Evolutionary conservation across 30 jellyfish, hydroid and myxozoan species (phyloP).

Genomic region (Turritopsis dohrnii): DNA sequence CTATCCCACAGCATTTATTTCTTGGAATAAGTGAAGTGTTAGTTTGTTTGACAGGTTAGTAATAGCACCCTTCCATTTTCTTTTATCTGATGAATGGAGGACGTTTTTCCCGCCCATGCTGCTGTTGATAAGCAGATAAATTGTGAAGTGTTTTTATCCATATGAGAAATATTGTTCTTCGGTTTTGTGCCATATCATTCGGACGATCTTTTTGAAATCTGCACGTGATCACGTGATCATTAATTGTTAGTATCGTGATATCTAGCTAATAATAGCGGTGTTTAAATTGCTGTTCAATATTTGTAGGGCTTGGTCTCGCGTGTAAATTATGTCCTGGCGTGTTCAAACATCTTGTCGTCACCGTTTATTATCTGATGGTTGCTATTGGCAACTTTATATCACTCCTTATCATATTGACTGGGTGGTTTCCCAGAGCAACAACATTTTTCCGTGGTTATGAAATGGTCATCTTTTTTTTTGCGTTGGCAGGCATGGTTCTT

Average conservation of each 20-base stretch:
- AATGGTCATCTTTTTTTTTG: not conserved
- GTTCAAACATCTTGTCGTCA: slow-evolving; percentile 18
- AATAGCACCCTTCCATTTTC: too few species aligned
- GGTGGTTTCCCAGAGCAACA: slow-evolving; percentile 20
- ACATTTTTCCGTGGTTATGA: slow-evolving; percentile 3
- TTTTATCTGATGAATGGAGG: not conserved
- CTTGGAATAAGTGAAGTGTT: slow-evolving; percentile 44
- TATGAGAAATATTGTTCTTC: not conserved
- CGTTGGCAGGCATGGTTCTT: not conserved
- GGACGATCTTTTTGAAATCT: not conserved
- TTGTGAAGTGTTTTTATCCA: too few species aligned
- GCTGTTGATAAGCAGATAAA: too few species aligned
- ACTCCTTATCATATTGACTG: slow-evolving; percentile 1
- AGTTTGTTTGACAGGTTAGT: slow-evolving; percentile 34
- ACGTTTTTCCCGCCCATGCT: not conserved
- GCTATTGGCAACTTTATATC: slow-evolving; percentile 29
- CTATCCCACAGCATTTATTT: slow-evolving; percentile 31
- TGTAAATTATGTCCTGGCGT: slow-evolving; percentile 33
- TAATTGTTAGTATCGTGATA: not conserved
- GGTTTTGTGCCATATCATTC: not conserved
- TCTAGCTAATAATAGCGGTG: not conserved
- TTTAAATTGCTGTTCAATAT: not conserved
- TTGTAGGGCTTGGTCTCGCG: slow-evolving; percentile 40
- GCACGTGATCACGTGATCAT: not conserved
- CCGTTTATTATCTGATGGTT: slow-evolving; percentile 36